Conservation (phyloP, 64 coral and sea anemone species). For the Platygyra sinensis region DNA sequence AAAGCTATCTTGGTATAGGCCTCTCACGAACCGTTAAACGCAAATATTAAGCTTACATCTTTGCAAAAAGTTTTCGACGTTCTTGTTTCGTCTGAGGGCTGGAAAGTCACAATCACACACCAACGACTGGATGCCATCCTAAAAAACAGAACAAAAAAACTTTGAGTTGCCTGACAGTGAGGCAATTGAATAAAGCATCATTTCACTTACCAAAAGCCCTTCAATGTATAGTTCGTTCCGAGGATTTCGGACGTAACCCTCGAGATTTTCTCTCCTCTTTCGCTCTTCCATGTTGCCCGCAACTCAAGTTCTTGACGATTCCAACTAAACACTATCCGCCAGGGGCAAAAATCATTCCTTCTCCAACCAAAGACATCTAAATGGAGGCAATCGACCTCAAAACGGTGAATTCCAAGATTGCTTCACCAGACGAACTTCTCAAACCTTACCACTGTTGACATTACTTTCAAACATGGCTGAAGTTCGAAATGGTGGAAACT, state of each 20-base stretch:
- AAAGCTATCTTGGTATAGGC: slow-evolving; percentile 47
- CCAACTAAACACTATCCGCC: slow-evolving; percentile 66
- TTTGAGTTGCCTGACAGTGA: slow-evolving; percentile 25
- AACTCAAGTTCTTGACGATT: slow-evolving; percentile 33
- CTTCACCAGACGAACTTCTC: slow-evolving; percentile 65
- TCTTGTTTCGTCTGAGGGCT: slow-evolving; percentile 91
- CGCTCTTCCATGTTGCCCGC: slow-evolving; percentile 80
- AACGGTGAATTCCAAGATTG: slow-evolving; percentile 50
- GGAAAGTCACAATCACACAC: slow-evolving; percentile 97
- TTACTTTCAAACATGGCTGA: slow-evolving; percentile 98
- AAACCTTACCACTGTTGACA: slow-evolving; percentile 89
- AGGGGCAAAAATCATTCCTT: slow-evolving; percentile 69
- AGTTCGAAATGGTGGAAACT: slow-evolving; percentile 67
- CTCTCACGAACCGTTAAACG: slow-evolving; percentile 51
- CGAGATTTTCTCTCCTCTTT: slow-evolving; percentile 83
- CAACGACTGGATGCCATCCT: slow-evolving; percentile 97
- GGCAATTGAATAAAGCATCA: neutral
- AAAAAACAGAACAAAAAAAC: slow-evolving; percentile 21
- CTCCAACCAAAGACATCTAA: slow-evolving; percentile 73
- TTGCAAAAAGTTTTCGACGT: slow-evolving; percentile 96
- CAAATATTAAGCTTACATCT: slow-evolving; percentile 89
- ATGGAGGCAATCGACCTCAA: slow-evolving; percentile 62
- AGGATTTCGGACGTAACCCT: slow-evolving; percentile 80
- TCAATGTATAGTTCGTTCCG: slow-evolving; percentile 85
- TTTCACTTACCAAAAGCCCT: slow-evolving; percentile 93